Percentiles rank a stretch among this genome's conserved stretches.
phyloP scores from a whole-genome alignment of 2,888 invertebrate genomes.

The Choristoneura rosaceana region DNA sequence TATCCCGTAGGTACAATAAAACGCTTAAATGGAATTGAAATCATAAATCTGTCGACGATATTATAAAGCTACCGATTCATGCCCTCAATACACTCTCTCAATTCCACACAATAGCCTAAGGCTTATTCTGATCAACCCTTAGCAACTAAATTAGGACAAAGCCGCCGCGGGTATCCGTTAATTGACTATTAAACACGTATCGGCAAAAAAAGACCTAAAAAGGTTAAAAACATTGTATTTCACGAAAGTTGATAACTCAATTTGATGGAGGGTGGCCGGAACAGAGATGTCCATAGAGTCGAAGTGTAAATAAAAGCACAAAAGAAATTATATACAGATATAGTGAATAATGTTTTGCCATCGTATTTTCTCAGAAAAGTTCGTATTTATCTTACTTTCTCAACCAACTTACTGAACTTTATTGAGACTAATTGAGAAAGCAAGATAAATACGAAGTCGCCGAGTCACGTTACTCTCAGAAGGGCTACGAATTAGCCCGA shows the following conservation, averaged over 20 bases:
- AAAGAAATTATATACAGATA: no score
- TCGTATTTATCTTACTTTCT: no score
- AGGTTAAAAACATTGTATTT: slow-evolving; percentile 83
- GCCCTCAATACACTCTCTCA: not conserved
- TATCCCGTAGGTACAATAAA: slow-evolving; percentile 16
- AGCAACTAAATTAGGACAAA: slow-evolving; percentile 69
- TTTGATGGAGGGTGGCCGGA: slow-evolving; percentile 64
- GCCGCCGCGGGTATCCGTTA: slow-evolving; percentile 79
- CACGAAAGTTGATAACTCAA: slow-evolving; percentile 84
- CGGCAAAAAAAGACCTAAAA: slow-evolving; percentile 76
- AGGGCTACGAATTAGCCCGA: no score
- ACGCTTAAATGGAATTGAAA: slow-evolving; percentile 25
- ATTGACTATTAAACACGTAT: slow-evolving; percentile 83
- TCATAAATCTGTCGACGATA: slow-evolving; percentile 31
- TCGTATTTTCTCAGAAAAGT: no score
- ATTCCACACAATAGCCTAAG: slow-evolving; percentile 45
- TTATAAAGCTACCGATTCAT: slow-evolving; percentile 13
- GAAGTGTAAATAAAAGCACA: not conserved
- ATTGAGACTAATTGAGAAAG: no score
- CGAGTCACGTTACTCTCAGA: no score
- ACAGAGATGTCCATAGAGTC: slow-evolving; percentile 55
- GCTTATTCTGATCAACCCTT: slow-evolving; percentile 57
- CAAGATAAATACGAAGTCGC: no score
- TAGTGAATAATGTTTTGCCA: no score
- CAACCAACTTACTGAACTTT: no score